Evolutionary conservation across 2,113 vertebrate species (phyloP).

Genomic region (Colaptes auratus): DNA sequence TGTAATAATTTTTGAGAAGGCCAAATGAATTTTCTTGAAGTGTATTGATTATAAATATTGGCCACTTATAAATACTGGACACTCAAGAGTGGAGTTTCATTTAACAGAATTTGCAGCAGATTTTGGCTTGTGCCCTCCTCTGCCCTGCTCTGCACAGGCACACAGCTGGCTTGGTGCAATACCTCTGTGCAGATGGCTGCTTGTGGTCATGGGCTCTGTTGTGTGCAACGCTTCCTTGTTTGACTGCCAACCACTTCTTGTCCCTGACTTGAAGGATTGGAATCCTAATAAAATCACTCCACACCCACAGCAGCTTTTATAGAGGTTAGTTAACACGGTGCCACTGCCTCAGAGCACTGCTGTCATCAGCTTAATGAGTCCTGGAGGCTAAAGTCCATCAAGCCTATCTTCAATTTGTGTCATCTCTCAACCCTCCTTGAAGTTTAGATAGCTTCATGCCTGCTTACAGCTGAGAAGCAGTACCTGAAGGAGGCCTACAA

Average conservation of each 20-base stretch:
- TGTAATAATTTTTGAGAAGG: not conserved
- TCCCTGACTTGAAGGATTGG: not conserved
- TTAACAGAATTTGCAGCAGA: not conserved
- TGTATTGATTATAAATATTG: not conserved
- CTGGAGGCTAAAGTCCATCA: slow-evolving; percentile 2
- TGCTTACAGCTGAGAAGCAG: not conserved
- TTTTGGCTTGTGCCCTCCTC: not conserved
- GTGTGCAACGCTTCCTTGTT: not conserved
- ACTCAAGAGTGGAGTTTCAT: not conserved
- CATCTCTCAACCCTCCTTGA: not conserved
- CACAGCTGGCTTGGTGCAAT: fast-evolving
- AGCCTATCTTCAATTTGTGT: not conserved
- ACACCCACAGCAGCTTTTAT: slow-evolving; percentile 17
- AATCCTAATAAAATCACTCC: slow-evolving; percentile 21
- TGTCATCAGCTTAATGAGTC: not conserved
- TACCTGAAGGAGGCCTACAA: too few relatives aligned
- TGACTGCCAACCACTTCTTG: slow-evolving; percentile 19
- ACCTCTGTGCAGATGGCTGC: not conserved
- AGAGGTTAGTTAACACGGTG: not conserved
- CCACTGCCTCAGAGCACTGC: not conserved
- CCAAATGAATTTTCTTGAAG: not conserved
- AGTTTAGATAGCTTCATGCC: not conserved
- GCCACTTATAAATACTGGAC: not conserved
- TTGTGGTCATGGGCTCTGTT: not conserved
- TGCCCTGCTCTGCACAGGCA: not conserved